Conservation (phyloP, 2,797 vertebrate genomes). For the Taeniopygia guttata region DNA sequence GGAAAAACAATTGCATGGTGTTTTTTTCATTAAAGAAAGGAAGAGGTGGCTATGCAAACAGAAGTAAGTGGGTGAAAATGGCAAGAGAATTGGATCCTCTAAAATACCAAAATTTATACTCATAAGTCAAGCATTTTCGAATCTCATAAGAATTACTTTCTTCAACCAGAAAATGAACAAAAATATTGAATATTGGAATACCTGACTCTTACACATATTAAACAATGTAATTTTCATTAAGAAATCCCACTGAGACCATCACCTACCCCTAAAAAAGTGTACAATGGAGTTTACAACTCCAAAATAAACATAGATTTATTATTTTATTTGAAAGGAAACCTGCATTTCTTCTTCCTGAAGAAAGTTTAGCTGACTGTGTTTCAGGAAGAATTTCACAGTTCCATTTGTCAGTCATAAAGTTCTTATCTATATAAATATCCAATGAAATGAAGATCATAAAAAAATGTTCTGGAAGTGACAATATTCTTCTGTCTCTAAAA, state of each 20-base stretch:
- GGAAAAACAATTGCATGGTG: neutral
- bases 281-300: neutral
- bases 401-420: neutral
- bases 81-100: neutral
- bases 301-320: neutral
- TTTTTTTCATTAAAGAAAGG: neutral
- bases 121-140: neutral
- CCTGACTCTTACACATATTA: neutral
- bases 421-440: neutral
- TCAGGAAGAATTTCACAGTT: neutral
- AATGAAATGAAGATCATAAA: neutral
- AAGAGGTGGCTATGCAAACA: neutral
- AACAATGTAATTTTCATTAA: neutral
- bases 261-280: neutral
- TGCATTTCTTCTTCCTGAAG: neutral
- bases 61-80: neutral
- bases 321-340: neutral
- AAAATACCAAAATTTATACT: neutral
- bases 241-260: neutral
- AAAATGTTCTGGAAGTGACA: neutral
- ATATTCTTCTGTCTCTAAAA: neutral
- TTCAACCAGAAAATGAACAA: neutral
- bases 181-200: neutral
- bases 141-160: neutral
- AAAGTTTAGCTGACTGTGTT: neutral